Base-by-base conservation (phyloP, 2,113 vertebrate genomes). In the Tringa solitaria region DNA sequence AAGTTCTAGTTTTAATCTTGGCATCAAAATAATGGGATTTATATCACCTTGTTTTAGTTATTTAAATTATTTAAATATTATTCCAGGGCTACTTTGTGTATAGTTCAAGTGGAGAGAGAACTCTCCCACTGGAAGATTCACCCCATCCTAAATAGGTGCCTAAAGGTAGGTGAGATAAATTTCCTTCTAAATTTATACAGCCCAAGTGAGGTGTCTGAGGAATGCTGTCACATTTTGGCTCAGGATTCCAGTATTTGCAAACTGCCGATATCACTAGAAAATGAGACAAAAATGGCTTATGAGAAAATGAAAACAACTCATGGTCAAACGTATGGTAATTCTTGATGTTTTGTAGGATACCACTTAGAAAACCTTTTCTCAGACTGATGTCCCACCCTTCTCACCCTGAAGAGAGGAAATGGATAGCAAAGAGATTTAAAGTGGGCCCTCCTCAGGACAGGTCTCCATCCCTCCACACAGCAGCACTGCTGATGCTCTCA, bases 381-480 rank as follows among this genome's bases (percentile, higher is more conserved):
- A 59, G 46, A 56, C 9, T 57, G 26, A 19, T 33, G 19, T 63
- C 46, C 39, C 54, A 33, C 16, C 9, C 35, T 76, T 96, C 67
- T 56, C 23, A 45, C 27, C 19, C 20, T 18, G 10, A 74, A 45
- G 39, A 45, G 73, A 64, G 14, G 57, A 67, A 72, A 63, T 6
- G 3, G 12, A 57, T 26, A 65, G 11, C 32, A 30, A 57, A 59
- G 60, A 48, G 3, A 22, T 32, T 48, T 60, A 45, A 77, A 80
- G 32, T 0, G 2, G 53, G n/a, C 3, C 4, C 6, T 76, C 6
- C 22, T 50, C n/a, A n/a, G 45, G 20, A 46, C 1, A 41, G 45
- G 18, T 32, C 72, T 46, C 0, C 0, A 9, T 48, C 21, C 15
- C 22, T 32, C 21, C 21, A 3, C 26, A 12, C 4, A 61, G 76